Conservation (phyloP, 2,797 vertebrate species). For the Arctocebus calabarensis region DNA sequence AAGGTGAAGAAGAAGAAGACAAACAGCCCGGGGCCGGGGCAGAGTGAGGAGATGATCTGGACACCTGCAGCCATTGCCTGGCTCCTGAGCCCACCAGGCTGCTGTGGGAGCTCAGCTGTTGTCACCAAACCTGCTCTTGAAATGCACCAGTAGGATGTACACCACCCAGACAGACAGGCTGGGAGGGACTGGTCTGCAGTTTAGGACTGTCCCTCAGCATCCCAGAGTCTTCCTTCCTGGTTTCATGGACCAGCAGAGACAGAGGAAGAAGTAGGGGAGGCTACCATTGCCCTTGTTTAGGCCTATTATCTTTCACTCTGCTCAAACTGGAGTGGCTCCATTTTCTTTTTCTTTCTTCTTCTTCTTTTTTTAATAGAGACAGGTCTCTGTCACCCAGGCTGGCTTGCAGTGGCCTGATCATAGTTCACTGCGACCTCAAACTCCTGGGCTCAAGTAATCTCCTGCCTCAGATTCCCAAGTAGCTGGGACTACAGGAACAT, state of each 20-base stretch:
- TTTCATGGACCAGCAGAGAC: neutral
- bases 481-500: neutral
- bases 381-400: neutral
- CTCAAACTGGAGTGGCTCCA: neutral
- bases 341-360: neutral
- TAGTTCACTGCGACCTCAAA: neutral
- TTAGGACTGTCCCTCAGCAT: neutral
- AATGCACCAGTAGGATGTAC: neutral
- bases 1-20: constrained; percentile 31
- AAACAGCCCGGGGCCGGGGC: rapidly evolving
- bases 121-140: neutral
- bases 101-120: neutral
- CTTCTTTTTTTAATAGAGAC: neutral
- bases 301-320: neutral
- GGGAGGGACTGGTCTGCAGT: neutral
- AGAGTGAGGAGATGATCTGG: rapidly evolving
- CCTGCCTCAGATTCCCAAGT: neutral
- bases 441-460: neutral
- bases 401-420: neutral
- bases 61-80: neutral
- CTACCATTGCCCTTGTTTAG: neutral
- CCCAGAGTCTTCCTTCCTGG: neutral
- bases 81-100: neutral
- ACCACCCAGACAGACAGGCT: neutral
- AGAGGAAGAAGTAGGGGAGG: neutral